Conservation (phyloP, 1,140 invertebrate genomes). For the Leptestheria dahalacensis region DNA sequence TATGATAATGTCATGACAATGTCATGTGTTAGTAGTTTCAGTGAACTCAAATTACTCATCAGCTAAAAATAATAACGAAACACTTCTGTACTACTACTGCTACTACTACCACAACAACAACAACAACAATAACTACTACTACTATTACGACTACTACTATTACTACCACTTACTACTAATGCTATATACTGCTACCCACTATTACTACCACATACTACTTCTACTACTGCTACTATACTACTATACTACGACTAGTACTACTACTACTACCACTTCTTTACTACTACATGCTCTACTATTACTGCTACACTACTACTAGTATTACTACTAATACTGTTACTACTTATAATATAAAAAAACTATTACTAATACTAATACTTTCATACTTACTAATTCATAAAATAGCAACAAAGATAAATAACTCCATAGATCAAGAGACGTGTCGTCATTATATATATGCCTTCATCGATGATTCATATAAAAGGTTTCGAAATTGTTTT, state of each 20-base stretch:
- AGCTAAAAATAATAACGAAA: background rate
- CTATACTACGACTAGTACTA: background rate
- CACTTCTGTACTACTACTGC: background rate
- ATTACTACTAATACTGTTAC: background rate
- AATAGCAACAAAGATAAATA: too few species aligned
- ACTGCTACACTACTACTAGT: background rate
- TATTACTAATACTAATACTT: background rate
- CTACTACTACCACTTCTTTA: background rate
- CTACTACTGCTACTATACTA: background rate
- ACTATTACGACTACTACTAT: background rate
- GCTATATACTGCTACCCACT: background rate
- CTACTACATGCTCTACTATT: too few species aligned
- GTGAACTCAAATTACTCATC: background rate
- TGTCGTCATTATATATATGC: too few species aligned
- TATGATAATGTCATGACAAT: too few species aligned
- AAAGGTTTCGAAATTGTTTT: too few species aligned
- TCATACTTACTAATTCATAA: constrained; percentile 20
- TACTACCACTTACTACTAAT: background rate
- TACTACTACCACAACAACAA: background rate
- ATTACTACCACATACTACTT: background rate
- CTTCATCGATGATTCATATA: too few species aligned
- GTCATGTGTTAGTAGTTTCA: background rate
- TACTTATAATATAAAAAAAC: background rate
- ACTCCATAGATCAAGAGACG: too few species aligned
- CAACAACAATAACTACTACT: background rate